Evolutionary conservation across 30 jellyfish, hydroid and myxozoan genomes (phyloP).

Genomic region (Catostylus mosaicus): DNA sequence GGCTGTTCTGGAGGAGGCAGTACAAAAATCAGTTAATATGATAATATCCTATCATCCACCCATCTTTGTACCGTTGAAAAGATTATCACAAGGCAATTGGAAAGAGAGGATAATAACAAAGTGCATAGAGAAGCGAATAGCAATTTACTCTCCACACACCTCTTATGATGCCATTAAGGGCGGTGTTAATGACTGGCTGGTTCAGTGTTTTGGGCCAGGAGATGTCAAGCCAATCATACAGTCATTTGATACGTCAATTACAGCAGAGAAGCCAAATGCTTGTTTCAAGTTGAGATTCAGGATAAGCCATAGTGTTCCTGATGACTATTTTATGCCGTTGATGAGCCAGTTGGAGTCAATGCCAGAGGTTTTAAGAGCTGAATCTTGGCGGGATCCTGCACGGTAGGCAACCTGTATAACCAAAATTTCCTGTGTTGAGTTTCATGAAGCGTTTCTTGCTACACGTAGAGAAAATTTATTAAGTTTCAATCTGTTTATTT

Average conservation of each 20-base stretch:
- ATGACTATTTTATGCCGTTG: background rate
- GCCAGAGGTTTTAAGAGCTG: background rate
- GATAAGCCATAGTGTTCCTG: background rate
- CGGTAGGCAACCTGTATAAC: too few relatives aligned
- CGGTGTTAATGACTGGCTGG: slow-evolving; percentile 97
- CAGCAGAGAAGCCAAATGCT: slow-evolving; percentile 18
- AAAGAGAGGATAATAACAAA: slow-evolving; percentile 76
- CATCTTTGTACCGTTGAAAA: slow-evolving; percentile 75
- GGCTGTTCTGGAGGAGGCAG: slow-evolving; percentile 83
- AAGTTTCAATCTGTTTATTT: background rate
- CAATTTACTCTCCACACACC: slow-evolving; percentile 96
- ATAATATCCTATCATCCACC: slow-evolving; percentile 98
- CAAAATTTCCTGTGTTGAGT: too few relatives aligned
- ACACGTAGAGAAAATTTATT: background rate
- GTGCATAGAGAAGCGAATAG: slow-evolving; percentile 88
- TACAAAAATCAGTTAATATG: slow-evolving; percentile 56
- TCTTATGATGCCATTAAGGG: slow-evolving; percentile 88
- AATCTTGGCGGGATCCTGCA: background rate
- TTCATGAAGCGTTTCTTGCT: background rate
- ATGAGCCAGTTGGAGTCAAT: background rate
- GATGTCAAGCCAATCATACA: slow-evolving; percentile 28
- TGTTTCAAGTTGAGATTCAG: slow-evolving; percentile 28
- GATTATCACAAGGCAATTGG: slow-evolving; percentile 80
- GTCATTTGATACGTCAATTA: slow-evolving; percentile 18
- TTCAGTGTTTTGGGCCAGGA: slow-evolving; percentile 75